These are phyloP conservation scores for Loxodonta africana DNA, from an alignment of 2,113 vertebrate genomes.

Conservation along the genomic window DNA sequence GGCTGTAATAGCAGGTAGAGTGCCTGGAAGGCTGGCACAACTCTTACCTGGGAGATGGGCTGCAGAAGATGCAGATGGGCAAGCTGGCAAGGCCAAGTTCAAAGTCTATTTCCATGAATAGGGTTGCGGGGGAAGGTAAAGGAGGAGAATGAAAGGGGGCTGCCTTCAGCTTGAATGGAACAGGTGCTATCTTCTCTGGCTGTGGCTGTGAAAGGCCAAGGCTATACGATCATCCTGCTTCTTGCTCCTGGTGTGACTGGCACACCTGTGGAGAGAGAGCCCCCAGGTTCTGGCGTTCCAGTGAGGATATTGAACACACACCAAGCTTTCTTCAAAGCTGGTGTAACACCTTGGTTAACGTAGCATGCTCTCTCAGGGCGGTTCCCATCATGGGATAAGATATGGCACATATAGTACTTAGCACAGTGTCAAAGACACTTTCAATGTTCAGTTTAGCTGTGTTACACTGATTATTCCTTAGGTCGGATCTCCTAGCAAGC, in stretches of 20 bases:
- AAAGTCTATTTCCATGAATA: no score
- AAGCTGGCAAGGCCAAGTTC: neutral
- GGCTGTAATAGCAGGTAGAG: neutral
- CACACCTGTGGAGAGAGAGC: neutral
- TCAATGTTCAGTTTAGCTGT: neutral
- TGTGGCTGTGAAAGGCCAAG: neutral
- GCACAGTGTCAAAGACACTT: no score
- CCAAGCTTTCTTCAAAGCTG: neutral
- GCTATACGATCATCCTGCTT: neutral
- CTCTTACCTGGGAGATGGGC: neutral
- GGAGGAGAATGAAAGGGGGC: neutral
- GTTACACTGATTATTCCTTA: neutral
- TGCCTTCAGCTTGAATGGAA: neutral
- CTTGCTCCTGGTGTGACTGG: neutral
- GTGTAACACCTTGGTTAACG: neutral
- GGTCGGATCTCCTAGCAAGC: neutral
- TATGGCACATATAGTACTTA: fast-evolving
- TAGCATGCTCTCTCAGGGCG: neutral
- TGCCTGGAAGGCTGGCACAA: no score
- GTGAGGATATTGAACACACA: neutral
- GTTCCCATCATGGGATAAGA: neutral
- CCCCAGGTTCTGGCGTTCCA: neutral
- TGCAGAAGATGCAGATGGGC: neutral
- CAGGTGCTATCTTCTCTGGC: neutral
- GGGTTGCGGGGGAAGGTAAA: neutral